phyloP scores from a whole-genome alignment of 2,113 vertebrate genomes.

The Ursus arctos region DNA sequence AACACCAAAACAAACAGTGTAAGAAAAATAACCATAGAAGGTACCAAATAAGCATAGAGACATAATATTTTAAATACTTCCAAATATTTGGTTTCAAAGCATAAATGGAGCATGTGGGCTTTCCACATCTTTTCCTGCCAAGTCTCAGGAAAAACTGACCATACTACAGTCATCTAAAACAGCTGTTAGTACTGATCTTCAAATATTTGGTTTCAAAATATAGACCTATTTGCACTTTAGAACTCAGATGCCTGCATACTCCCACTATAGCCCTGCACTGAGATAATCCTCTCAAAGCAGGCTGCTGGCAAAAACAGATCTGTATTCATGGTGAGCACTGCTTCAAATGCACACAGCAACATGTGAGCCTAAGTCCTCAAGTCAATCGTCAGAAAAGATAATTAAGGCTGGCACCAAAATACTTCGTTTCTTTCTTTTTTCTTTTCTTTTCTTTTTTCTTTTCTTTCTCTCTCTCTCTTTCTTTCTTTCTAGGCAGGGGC shows the following conservation, averaged over 20 bases:
- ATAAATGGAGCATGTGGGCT: slow-evolving; percentile 75
- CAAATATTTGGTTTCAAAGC: slow-evolving; percentile 80
- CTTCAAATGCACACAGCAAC: slow-evolving; percentile 43
- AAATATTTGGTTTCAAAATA: slow-evolving; percentile 80
- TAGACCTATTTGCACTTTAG: slow-evolving; percentile 68
- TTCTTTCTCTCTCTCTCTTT: neutral
- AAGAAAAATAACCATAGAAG: slow-evolving; percentile 77
- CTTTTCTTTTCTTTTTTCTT: neutral
- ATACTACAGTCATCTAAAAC: slow-evolving; percentile 72
- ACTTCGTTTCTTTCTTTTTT: neutral
- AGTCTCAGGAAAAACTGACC: slow-evolving; percentile 69
- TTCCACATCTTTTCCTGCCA: slow-evolving; percentile 75
- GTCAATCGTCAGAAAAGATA: slow-evolving; percentile 7
- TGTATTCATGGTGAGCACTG: slow-evolving; percentile 55
- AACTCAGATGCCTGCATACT: slow-evolving; percentile 65
- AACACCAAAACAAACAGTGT: slow-evolving; percentile 69
- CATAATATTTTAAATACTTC: slow-evolving; percentile 73
- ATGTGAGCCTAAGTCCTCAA: slow-evolving; percentile 35
- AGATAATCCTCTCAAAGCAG: slow-evolving; percentile 62
- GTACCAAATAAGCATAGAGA: slow-evolving; percentile 68
- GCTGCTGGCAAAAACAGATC: slow-evolving; percentile 51
- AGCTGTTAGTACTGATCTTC: slow-evolving; percentile 70
- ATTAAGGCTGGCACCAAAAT: slow-evolving; percentile 39
- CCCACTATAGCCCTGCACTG: neutral
- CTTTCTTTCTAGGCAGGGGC: neutral